These are phyloP conservation scores for Neuroscelio doddi DNA, from an alignment of 2,888 invertebrate species.

Conservation along the genomic window DNA sequence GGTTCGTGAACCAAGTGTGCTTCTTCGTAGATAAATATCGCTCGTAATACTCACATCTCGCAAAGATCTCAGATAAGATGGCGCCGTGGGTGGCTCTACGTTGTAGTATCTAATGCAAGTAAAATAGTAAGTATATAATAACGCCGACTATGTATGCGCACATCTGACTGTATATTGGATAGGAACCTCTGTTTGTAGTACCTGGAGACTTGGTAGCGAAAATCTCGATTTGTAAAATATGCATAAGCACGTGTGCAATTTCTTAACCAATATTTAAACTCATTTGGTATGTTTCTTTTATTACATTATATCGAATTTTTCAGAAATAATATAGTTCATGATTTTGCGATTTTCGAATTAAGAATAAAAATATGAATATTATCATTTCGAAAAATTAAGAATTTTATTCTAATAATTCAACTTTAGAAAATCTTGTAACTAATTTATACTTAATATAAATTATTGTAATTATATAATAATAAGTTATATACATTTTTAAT, in stretches of 20 bases:
- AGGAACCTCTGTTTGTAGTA: background rate
- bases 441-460: no score
- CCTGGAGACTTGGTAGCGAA: background rate
- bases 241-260: conserved; percentile 18
- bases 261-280: conserved; percentile 1
- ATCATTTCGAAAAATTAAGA: no score
- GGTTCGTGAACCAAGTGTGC: conserved; percentile 23
- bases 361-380: no score
- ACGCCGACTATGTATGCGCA: conserved; percentile 40
- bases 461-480: no score
- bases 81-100: conserved; percentile 68
- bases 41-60: conserved; percentile 50
- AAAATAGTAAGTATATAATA: conserved; percentile 57
- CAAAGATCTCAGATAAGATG: conserved; percentile 68
- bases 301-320: background rate
- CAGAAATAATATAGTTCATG: background rate
- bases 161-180: background rate
- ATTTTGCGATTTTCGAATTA: no score
- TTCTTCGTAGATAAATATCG: conserved; percentile 46
- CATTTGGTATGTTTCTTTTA: background rate
- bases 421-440: no score
- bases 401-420: no score
- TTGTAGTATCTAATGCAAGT: conserved; percentile 45
- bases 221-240: conserved; percentile 15
- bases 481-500: no score